A percentile compares a stretch with the other conserved stretches of the same genome.
phyloP scores from a whole-genome alignment of 2,113 vertebrate species.

The Macquaria ambigua region DNA sequence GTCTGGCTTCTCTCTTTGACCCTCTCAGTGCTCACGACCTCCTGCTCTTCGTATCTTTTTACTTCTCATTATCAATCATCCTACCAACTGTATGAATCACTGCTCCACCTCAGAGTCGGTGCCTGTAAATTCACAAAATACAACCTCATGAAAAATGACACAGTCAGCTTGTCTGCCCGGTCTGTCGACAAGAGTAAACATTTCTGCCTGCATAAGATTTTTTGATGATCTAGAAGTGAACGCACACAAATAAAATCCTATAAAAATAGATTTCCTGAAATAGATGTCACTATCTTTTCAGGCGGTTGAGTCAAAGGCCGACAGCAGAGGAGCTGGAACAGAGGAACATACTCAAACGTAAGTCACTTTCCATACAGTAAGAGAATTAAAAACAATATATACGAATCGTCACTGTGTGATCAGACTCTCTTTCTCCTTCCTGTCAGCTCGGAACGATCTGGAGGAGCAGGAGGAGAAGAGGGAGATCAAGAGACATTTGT shows the following conservation, averaged over 20 bases:
- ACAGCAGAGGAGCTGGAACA: conserved; percentile 98
- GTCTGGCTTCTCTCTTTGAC: not conserved
- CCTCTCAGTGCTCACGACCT: not conserved
- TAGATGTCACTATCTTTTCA: conserved; percentile 76
- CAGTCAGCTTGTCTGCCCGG: conserved; percentile 2
- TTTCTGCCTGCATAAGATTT: not conserved
- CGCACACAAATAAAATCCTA: not conserved
- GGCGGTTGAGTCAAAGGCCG: conserved; percentile 96
- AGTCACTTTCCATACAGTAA: conserved; percentile 69
- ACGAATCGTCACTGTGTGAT: not conserved
- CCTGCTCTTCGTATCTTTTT: not conserved
- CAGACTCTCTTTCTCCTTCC: not conserved
- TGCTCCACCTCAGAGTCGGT: not conserved
- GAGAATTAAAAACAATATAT: too few relatives aligned
- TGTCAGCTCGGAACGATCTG: conserved; percentile 93
- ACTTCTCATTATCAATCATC: conserved; percentile 14
- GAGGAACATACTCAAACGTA: conserved; percentile 98
- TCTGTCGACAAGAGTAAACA: not conserved
- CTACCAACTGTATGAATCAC: not conserved
- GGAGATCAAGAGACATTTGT: conserved; percentile 96
- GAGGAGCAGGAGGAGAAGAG: conserved; percentile 98
- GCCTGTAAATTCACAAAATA: conserved; percentile 20
- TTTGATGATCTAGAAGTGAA: not conserved
- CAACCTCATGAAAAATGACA: conserved; percentile 12
- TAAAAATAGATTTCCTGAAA: conserved; percentile 27